Conservation (phyloP, 2,888 invertebrate genomes). For the Lamellibrachia columna region DNA sequence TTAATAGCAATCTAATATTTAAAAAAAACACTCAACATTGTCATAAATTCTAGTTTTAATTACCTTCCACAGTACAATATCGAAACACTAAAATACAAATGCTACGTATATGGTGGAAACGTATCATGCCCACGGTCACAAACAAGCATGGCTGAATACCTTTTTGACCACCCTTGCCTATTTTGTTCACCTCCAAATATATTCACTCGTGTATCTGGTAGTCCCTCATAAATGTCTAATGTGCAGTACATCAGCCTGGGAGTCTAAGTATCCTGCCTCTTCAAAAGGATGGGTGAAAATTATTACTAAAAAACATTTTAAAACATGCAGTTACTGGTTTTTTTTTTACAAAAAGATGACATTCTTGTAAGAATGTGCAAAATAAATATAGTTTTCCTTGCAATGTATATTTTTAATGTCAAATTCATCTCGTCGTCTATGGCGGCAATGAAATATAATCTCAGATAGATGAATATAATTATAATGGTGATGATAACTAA, state of each 20-base stretch:
- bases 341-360: background rate
- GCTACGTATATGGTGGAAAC: background rate
- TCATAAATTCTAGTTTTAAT: background rate
- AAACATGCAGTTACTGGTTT: background rate
- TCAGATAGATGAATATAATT: background rate
- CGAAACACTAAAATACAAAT: conserved; percentile 16
- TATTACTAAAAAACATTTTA: background rate
- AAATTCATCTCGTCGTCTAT: background rate
- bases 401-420: background rate
- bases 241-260: background rate
- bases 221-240: background rate
- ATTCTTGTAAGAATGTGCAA: background rate
- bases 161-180: background rate
- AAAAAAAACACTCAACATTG: background rate
- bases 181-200: background rate
- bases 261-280: background rate
- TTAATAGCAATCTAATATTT: background rate
- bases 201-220: background rate
- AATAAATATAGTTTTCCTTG: background rate
- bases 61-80: conserved; percentile 3
- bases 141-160: background rate
- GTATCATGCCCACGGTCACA: background rate
- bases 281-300: background rate
- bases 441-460: background rate
- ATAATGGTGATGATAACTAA: background rate